Percentiles rank a stretch among this genome's conserved stretches.
phyloP scores from a whole-genome alignment of 2,888 invertebrate genomes.

The Exephanes ischioxanthus region DNA sequence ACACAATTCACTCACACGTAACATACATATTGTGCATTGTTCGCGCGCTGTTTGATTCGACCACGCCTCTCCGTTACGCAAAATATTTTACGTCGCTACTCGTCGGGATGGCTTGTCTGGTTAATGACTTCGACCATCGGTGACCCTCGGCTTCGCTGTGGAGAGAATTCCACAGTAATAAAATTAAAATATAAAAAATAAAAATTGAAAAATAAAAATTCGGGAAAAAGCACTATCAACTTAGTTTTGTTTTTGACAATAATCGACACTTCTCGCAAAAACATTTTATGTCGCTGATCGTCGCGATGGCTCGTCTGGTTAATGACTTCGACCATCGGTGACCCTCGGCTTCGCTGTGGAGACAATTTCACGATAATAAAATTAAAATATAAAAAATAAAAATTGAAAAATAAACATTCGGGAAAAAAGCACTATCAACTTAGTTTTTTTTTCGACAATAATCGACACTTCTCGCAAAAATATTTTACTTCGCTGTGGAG shows the following conservation, averaged over 20 bases:
- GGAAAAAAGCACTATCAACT: not conserved
- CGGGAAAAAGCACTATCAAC: not conserved
- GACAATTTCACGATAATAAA: not conserved
- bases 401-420: not conserved
- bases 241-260: not conserved
- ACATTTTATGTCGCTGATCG: not conserved
- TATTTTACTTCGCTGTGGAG: not conserved
- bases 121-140: not conserved
- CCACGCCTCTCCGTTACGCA: not conserved
- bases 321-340: not conserved
- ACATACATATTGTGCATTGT: slow-evolving; percentile 3
- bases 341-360: not conserved
- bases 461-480: not conserved
- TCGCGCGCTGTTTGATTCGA: slow-evolving; percentile 3
- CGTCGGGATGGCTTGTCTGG: not conserved
- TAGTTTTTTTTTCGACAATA: not conserved
- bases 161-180: not conserved
- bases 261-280: not conserved
- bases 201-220: not conserved
- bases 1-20: slow-evolving; percentile 3
- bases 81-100: not conserved
- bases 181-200: not conserved
- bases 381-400: not conserved
- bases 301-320: not conserved
- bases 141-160: not conserved